phyloP scores from a whole-genome alignment of 1,140 invertebrate genomes.

The Telenomus remus region DNA sequence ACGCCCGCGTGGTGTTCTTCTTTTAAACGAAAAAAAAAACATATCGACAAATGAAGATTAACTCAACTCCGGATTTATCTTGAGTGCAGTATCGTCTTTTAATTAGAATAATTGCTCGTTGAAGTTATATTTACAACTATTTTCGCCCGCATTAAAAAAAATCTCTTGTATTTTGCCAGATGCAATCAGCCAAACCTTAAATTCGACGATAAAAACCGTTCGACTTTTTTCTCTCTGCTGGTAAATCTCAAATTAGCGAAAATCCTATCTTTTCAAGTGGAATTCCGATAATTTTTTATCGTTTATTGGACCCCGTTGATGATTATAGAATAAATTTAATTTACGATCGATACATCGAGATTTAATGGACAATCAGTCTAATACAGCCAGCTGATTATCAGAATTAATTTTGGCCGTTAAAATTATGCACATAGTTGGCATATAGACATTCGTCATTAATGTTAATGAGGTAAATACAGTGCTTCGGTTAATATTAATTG shows the following conservation, averaged over 20 bases:
- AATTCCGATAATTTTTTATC: no score
- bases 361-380: slow-evolving; percentile 5
- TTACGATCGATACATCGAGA: neutral
- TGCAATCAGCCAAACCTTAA: no score
- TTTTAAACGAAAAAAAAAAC: neutral
- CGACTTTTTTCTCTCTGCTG: no score
- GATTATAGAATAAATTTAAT: neutral
- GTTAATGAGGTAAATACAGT: slow-evolving; percentile 38
- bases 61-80: slow-evolving; percentile 6
- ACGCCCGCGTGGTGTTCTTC: slow-evolving; percentile 12
- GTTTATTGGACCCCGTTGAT: neutral
- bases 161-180: no score
- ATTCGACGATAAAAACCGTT: no score
- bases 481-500: slow-evolving; percentile 40
- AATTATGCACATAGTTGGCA: slow-evolving; percentile 22
- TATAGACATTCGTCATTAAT: slow-evolving; percentile 18
- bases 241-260: no score
- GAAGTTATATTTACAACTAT: neutral
- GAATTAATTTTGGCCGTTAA: slow-evolving; percentile 34
- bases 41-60: slow-evolving; percentile 35
- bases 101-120: slow-evolving; percentile 12
- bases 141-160: no score
- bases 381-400: slow-evolving; percentile 22
- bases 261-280: no score
- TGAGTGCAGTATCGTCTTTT: slow-evolving; percentile 1